Percentiles rank a stretch among this genome's conserved stretches.
phyloP scores from a whole-genome alignment of 2,888 invertebrate genomes.

The Oscheius sp. region DNA sequence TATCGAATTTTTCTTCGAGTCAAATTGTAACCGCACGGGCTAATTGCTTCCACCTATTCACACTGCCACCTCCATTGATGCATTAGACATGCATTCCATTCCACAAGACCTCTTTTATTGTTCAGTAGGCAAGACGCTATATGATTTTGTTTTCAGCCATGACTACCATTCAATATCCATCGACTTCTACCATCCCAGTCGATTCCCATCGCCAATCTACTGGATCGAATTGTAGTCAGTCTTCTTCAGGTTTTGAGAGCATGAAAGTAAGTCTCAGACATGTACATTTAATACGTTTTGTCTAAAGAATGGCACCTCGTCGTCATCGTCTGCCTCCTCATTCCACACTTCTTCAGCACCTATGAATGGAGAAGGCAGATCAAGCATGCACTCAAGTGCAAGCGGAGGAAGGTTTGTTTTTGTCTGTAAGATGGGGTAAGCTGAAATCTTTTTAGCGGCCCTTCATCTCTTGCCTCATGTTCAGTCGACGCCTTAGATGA shows the following conservation, averaged over 20 bases:
- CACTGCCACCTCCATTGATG: not conserved
- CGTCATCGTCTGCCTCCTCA: slow-evolving; percentile 36
- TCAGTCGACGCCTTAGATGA: slow-evolving; percentile 78
- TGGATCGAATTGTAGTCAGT: slow-evolving; percentile 52
- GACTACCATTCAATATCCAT: slow-evolving; percentile 15
- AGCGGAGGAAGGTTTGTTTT: slow-evolving; percentile 30
- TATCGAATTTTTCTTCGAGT: not conserved
- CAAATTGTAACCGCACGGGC: not conserved
- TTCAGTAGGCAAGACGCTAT: too few relatives aligned
- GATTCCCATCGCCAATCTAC: slow-evolving; percentile 42
- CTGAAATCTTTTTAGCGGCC: slow-evolving; percentile 30
- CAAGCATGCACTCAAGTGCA: slow-evolving; percentile 32
- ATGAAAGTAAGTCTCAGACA: slow-evolving; percentile 43
- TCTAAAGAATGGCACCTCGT: slow-evolving; percentile 31
- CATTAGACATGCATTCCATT: slow-evolving; percentile 17
- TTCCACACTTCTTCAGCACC: slow-evolving; percentile 23
- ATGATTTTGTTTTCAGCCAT: slow-evolving; percentile 17
- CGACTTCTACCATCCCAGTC: slow-evolving; percentile 24
- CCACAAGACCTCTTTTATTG: slow-evolving; percentile 3
- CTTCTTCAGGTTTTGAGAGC: slow-evolving; percentile 57
- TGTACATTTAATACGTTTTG: not conserved
- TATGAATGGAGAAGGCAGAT: slow-evolving; percentile 21
- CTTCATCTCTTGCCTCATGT: slow-evolving; percentile 70
- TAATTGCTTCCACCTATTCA: slow-evolving; percentile 30
- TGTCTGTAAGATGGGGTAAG: too few relatives aligned